Conservation (phyloP, 1,140 invertebrate genomes). For the Drosophila rufa region DNA sequence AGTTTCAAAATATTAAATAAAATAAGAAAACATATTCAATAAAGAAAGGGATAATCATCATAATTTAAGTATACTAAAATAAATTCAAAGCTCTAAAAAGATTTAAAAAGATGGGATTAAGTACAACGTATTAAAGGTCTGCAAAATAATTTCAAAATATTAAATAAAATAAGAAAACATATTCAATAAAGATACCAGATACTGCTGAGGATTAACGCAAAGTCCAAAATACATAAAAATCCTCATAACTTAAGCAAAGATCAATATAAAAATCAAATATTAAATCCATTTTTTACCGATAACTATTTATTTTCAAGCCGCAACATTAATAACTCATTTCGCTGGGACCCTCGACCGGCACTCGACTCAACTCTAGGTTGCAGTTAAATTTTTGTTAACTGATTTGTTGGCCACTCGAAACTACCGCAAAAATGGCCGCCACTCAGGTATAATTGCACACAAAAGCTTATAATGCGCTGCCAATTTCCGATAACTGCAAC, state of each 20-base stretch:
- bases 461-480: conserved; percentile 66
- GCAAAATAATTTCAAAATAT: neutral
- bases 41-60: neutral
- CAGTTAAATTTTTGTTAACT: conserved; percentile 40
- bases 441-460: conserved; percentile 66
- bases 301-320: conserved; percentile 1
- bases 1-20: neutral
- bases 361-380: conserved; percentile 13
- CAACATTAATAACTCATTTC: conserved; percentile 46
- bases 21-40: too few relatives aligned
- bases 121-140: neutral
- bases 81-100: neutral
- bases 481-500: conserved; percentile 29
- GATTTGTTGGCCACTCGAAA: conserved; percentile 50
- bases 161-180: too few relatives aligned
- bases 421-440: conserved; percentile 55
- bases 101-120: neutral
- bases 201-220: neutral
- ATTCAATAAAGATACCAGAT: neutral
- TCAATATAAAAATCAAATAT: neutral
- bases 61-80: neutral
- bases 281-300: neutral
- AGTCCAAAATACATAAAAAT: neutral
- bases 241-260: too few relatives aligned
- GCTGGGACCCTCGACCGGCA: conserved; percentile 2